Evolutionary conservation across 1,140 invertebrate genomes (phyloP).

Genomic region (Potamilus streckersoni): DNA sequence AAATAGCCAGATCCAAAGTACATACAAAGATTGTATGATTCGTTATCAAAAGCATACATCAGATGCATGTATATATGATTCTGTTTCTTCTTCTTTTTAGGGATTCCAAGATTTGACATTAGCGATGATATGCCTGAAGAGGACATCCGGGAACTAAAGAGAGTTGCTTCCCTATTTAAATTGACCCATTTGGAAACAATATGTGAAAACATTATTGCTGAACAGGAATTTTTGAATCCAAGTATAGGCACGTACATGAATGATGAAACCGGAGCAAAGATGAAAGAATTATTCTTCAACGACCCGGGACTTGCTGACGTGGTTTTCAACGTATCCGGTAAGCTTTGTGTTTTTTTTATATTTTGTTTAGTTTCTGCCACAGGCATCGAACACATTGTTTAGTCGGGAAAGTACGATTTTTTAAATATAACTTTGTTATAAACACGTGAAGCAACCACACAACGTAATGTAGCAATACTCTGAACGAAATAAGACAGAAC

Average conservation of each 20-base stretch:
- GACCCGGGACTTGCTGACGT: constrained; percentile 50
- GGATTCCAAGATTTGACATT: constrained; percentile 50
- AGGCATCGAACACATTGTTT: no score
- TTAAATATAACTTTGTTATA: no score
- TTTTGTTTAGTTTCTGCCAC: no score
- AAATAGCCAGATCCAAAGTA: no score
- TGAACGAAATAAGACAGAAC: no score
- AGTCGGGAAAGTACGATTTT: no score
- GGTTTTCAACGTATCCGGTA: constrained; percentile 58
- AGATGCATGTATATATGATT: background rate
- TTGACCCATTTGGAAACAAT: constrained; percentile 51
- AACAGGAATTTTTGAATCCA: constrained; percentile 63
- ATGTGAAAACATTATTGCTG: constrained; percentile 52
- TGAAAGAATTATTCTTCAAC: constrained; percentile 61
- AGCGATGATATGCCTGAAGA: constrained; percentile 30
- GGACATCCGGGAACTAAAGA: constrained; percentile 43
- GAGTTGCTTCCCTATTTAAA: constrained; percentile 53
- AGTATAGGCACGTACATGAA: constrained; percentile 64
- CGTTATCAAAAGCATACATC: no score
- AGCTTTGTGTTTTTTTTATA: background rate
- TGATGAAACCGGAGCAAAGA: constrained; percentile 55
- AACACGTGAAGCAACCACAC: no score
- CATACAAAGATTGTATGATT: no score
- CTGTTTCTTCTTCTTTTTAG: constrained; percentile 32
- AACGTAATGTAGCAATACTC: no score